Base-by-base conservation (phyloP, 2,888 invertebrate genomes). In the Adineta ricciae region DNA sequence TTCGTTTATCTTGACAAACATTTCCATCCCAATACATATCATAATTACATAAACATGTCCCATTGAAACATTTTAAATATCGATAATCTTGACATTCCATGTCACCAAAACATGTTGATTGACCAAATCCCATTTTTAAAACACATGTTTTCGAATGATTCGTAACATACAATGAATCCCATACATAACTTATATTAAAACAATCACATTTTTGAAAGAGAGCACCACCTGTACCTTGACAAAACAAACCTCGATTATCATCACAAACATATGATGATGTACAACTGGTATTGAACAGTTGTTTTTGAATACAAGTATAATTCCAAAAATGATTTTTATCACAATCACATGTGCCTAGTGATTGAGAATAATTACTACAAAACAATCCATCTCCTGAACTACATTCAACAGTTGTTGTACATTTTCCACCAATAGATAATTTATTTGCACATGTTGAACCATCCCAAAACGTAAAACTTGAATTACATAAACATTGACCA, bases 241-340 rank as follows among this genome's bases (percentile, higher is more conserved):
- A 83, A 16, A 24, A n/a, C 24, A 83, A 54, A 24, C 83, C 83
- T 21, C 54, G 50, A 54, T 46, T 83, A 38, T 83, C 83, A 54
- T 83, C 83, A 83, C 83, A 83, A 52, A 52, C 83, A 52, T 83
- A 54, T 21, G 32, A 38, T 49, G 83, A 46, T 36, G 83, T 0
- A 54, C 83, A 83, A 5, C 19, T 32, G 27, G 32, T 21, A 54
- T 54, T 54, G 24, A 49, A 83, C 50, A 19, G 36, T 50, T 36
- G 83, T 54, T 83, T 83, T 21, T 24, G 5, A 21, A 24, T 49
- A 49, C 83, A 83, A 9, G 52, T 54, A 83, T 19, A 11, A n/a
- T 83, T 54, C 50, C 50, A 83, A 54, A 16, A 83, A 83, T 41
- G 24, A 54, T 24, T 50, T 11, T 16, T 83, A 36, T 46, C 46